These are phyloP conservation scores for Archaeoteleia sp. DNA, from an alignment of 2,888 invertebrate genomes.

Conservation along the genomic window DNA sequence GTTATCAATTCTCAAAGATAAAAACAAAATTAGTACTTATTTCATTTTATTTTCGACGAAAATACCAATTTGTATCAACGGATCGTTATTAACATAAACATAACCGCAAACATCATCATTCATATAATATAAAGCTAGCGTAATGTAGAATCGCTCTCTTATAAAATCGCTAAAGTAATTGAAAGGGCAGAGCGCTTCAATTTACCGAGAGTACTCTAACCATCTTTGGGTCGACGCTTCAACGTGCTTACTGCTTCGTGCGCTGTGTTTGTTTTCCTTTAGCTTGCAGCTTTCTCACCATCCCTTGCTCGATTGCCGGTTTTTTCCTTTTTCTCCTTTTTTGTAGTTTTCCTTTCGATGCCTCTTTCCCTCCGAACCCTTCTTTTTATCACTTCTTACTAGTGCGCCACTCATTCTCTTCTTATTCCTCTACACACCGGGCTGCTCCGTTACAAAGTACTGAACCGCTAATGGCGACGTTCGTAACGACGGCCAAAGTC, in stretches of 20 bases:
- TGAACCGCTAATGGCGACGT: slow-evolving; percentile 53
- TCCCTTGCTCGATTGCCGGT: slow-evolving; percentile 29
- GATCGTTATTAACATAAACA: slow-evolving; percentile 8
- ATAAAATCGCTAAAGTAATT: slow-evolving; percentile 53
- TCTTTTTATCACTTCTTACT: slow-evolving; percentile 11
- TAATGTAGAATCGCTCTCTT: slow-evolving; percentile 23
- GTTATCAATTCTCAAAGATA: too few species aligned
- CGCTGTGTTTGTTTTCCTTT: slow-evolving; percentile 52
- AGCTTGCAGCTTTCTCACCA: slow-evolving; percentile 33
- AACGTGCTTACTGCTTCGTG: slow-evolving; percentile 45
- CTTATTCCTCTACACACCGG: slow-evolving; percentile 14
- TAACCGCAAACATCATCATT: slow-evolving; percentile 9
- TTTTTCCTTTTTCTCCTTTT: slow-evolving; percentile 30
- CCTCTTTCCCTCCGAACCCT: slow-evolving; percentile 20
- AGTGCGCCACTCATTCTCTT: slow-evolving; percentile 11
- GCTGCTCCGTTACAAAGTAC: slow-evolving; percentile 40
- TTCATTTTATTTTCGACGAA: too few species aligned
- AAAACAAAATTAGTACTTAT: too few species aligned
- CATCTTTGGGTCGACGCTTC: slow-evolving; percentile 46
- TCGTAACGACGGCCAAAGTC: slow-evolving; percentile 30
- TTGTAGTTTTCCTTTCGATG: slow-evolving; percentile 24
- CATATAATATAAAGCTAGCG: slow-evolving; percentile 11
- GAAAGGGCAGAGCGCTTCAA: slow-evolving; percentile 61
- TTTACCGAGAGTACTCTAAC: slow-evolving; percentile 63
- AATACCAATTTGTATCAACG: not conserved